Conservation (phyloP, 2,888 invertebrate species). For the Balanococcus diminutus region DNA sequence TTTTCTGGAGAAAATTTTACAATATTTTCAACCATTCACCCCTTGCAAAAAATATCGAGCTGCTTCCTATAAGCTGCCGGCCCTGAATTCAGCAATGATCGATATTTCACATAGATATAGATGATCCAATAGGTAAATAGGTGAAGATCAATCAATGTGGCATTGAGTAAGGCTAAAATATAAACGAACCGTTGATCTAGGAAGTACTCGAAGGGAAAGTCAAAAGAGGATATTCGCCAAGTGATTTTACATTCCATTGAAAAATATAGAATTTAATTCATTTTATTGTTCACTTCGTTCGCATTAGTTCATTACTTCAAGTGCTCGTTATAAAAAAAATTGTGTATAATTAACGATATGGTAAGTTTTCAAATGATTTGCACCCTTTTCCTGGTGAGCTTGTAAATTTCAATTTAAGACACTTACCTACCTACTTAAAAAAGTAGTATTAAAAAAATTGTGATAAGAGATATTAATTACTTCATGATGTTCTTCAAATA, state of each 20-base stretch:
- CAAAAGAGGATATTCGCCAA: constrained; percentile 8
- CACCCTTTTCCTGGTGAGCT: too few relatives aligned
- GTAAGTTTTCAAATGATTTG: neutral
- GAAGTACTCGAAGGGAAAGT: constrained; percentile 16
- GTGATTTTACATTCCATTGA: constrained; percentile 20
- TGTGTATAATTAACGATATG: neutral
- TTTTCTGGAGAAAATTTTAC: too few relatives aligned
- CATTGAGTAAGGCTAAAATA: neutral
- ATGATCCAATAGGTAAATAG: neutral
- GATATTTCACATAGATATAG: neutral
- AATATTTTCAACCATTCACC: too few relatives aligned
- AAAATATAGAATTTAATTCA: constrained; percentile 21
- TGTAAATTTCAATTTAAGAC: neutral
- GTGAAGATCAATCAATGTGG: neutral
- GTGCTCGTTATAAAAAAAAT: neutral
- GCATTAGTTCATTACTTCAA: neutral
- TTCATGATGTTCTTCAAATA: too few relatives aligned
- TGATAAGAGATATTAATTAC: too few relatives aligned
- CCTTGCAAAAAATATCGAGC: too few relatives aligned
- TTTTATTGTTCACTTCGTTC: neutral
- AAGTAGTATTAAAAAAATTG: too few relatives aligned
- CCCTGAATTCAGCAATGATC: too few relatives aligned
- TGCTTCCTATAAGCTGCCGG: too few relatives aligned
- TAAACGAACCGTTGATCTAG: neutral
- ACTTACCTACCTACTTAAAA: neutral